Conservation (phyloP, 2,113 vertebrate species). For the Lophotis ruficrista region DNA sequence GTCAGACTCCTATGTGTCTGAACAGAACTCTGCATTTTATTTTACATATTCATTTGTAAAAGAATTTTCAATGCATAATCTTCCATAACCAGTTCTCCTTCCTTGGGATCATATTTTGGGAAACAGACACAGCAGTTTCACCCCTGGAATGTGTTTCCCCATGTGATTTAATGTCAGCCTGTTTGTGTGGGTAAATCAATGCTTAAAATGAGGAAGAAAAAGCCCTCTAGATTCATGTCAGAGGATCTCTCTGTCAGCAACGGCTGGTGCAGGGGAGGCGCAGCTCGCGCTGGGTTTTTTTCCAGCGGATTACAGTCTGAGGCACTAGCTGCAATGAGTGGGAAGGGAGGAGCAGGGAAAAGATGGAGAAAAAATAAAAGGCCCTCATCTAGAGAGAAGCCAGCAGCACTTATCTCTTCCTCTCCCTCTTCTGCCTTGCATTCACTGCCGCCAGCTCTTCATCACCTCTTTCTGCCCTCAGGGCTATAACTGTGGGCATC, state of each 20-base stretch:
- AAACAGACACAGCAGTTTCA: not conserved
- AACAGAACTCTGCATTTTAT: not conserved
- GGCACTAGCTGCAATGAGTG: constrained; percentile 37
- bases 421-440: not conserved
- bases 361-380: constrained; percentile 1
- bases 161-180: not conserved
- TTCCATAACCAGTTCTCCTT: constrained; percentile 23
- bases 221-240: not conserved
- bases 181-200: not conserved
- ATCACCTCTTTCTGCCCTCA: not conserved
- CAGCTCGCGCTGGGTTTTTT: constrained; percentile 20
- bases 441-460: not conserved
- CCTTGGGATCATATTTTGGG: not conserved
- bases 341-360: constrained; percentile 38
- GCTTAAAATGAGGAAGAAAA: constrained; percentile 9
- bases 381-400: not conserved
- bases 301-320: constrained; percentile 1
- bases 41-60: not conserved
- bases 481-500: not conserved
- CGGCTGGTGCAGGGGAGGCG: constrained; percentile 41
- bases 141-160: not conserved
- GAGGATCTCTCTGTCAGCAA: constrained; percentile 29
- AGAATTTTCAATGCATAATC: not conserved
- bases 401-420: not conserved
- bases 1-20: not conserved